Evolutionary conservation across 2,888 invertebrate genomes (phyloP).

Genomic region (Platypus cylindrus): DNA sequence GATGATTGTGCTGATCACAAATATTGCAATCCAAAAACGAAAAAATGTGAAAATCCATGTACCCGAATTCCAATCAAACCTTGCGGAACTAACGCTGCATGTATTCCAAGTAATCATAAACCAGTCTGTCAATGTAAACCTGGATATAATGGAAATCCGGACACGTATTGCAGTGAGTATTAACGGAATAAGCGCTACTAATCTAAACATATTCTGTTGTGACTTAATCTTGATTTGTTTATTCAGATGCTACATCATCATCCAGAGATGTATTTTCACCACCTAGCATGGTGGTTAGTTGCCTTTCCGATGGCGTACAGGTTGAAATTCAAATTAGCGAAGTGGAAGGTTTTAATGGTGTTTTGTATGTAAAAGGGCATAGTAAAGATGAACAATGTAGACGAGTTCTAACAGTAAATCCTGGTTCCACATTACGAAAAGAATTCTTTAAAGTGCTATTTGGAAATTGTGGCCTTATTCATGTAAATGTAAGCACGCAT

Average conservation of each 20-base stretch:
- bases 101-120: constrained; percentile 63
- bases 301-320: constrained; percentile 83
- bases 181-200: too few relatives aligned
- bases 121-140: constrained; percentile 66
- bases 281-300: constrained; percentile 78
- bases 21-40: constrained; percentile 56
- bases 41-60: constrained; percentile 73
- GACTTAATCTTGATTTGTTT: constrained; percentile 8
- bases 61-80: constrained; percentile 44
- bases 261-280: constrained; percentile 67
- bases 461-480: constrained; percentile 83
- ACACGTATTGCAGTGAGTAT: constrained; percentile 58
- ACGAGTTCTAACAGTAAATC: constrained; percentile 62
- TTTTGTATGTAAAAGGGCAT: constrained; percentile 86
- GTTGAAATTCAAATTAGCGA: constrained; percentile 65
- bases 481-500: constrained; percentile 64
- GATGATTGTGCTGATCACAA: constrained; percentile 65
- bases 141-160: constrained; percentile 65
- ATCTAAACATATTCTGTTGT: too few relatives aligned
- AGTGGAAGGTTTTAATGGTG: constrained; percentile 68
- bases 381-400: constrained; percentile 87
- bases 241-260: constrained; percentile 29
- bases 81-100: constrained; percentile 66
- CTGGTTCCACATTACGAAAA: constrained; percentile 42
- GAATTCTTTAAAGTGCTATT: constrained; percentile 67